Evolutionary conservation across 2,113 vertebrate species (phyloP).

Genomic region (Cavia aperea): DNA sequence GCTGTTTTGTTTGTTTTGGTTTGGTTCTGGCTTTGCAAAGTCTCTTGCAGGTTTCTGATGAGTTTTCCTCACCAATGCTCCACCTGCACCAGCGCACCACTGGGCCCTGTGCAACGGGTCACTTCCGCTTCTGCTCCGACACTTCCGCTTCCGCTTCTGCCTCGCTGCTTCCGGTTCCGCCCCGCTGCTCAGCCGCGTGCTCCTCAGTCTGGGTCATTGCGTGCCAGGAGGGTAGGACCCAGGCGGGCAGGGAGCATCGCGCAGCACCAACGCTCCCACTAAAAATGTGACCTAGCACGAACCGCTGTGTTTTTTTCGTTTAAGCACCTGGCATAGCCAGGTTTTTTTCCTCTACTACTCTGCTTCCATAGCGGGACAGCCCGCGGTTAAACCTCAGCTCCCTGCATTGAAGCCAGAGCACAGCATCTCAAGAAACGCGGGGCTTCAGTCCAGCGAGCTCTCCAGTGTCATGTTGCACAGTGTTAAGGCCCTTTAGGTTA

Average conservation of each 20-base stretch:
- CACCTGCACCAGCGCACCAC: background rate
- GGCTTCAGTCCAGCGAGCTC: no score
- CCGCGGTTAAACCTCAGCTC: background rate
- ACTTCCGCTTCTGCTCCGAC: no score
- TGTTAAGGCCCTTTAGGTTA: no score
- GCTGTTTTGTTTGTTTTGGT: background rate
- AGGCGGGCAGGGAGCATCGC: no score
- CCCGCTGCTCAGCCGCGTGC: no score
- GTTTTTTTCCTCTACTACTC: background rate
- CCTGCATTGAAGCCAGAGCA: background rate
- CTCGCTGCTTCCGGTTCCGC: no score
- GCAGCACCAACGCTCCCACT: background rate
- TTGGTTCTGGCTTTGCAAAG: background rate
- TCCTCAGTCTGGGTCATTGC: no score
- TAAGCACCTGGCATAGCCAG: background rate
- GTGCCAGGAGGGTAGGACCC: background rate
- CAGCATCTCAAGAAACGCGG: background rate
- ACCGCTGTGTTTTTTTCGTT: background rate
- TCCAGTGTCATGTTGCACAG: background rate
- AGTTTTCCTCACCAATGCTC: background rate
- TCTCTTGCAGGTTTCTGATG: background rate
- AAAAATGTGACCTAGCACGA: background rate
- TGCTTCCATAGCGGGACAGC: background rate
- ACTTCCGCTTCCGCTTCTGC: no score
- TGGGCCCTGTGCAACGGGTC: background rate